Percentiles rank a stretch among this genome's conserved stretches.
These are phyloP conservation scores for Cephus pulcher DNA, from an alignment of 2,888 invertebrate genomes.

Conservation along the genomic window DNA sequence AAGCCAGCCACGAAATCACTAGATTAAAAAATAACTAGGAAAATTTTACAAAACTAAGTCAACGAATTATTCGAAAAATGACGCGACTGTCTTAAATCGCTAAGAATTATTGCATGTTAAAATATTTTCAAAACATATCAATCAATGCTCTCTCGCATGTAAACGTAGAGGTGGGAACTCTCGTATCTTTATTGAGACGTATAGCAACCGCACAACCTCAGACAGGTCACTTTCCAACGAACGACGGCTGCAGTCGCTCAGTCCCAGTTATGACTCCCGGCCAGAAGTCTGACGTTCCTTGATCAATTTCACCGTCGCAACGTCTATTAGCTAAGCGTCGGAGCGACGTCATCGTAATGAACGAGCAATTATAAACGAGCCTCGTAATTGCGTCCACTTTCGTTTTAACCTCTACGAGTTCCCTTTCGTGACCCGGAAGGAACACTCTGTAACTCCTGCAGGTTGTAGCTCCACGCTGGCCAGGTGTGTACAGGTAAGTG, in stretches of 20 bases:
- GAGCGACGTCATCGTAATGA: not conserved
- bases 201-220: not conserved
- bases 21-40: no score
- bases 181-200: not conserved
- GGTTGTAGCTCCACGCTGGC: not conserved
- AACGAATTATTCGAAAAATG: not conserved
- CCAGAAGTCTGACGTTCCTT: not conserved
- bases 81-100: not conserved
- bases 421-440: conserved; percentile 6
- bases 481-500: not conserved
- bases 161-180: not conserved
- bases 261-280: not conserved
- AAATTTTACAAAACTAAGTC: not conserved
- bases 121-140: not conserved
- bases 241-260: not conserved
- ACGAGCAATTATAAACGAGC: not conserved
- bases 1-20: not conserved
- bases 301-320: conserved; percentile 1
- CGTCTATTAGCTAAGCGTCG: not conserved
- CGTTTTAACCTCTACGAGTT: not conserved
- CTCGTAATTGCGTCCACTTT: conserved; percentile 3
- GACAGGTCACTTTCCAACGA: not conserved
- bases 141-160: not conserved
- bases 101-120: not conserved
- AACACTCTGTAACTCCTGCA: not conserved